A percentile compares a stretch with the other conserved stretches of the same genome.
phyloP scores from a whole-genome alignment of 2,113 vertebrate species.

The Haemorhous mexicanus region DNA sequence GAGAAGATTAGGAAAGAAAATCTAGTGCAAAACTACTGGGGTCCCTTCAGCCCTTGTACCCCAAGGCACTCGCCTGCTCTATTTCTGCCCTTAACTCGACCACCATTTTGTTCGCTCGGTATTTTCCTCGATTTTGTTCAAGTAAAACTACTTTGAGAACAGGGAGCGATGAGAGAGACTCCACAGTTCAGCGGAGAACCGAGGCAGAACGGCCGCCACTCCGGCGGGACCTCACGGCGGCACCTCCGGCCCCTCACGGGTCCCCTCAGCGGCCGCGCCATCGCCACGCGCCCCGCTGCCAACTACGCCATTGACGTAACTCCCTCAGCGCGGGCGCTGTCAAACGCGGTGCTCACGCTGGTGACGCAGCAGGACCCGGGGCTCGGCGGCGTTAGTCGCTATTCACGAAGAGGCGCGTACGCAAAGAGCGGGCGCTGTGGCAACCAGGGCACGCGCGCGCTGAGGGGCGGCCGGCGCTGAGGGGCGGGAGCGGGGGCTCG shows the following conservation, averaged over 20 bases:
- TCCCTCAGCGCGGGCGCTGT: fast-evolving
- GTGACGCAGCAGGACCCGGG: fast-evolving
- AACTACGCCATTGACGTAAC: not conserved
- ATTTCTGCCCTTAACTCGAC: not conserved
- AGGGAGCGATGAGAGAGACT: fast-evolving
- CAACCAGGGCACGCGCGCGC: not conserved
- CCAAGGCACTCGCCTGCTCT: not conserved
- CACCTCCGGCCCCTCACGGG: fast-evolving
- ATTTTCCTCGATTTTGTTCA: not conserved
- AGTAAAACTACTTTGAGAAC: not conserved
- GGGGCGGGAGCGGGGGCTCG: not conserved
- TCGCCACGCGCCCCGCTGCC: not conserved
- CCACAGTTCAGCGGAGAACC: too few species aligned
- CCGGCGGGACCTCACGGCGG: fast-evolving
- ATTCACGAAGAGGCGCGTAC: not conserved
- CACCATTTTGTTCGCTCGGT: not conserved
- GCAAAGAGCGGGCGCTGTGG: not conserved
- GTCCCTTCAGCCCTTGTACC: not conserved
- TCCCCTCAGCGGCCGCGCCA: not conserved
- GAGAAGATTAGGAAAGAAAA: not conserved
- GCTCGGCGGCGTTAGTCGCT: not conserved
- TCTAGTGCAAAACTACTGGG: not conserved
- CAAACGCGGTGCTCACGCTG: not conserved
- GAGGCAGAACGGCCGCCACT: fast-evolving
- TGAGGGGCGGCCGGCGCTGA: not conserved